These are phyloP conservation scores for Serrognathus titanus DNA, from an alignment of 2,888 invertebrate species.

Conservation along the genomic window DNA sequence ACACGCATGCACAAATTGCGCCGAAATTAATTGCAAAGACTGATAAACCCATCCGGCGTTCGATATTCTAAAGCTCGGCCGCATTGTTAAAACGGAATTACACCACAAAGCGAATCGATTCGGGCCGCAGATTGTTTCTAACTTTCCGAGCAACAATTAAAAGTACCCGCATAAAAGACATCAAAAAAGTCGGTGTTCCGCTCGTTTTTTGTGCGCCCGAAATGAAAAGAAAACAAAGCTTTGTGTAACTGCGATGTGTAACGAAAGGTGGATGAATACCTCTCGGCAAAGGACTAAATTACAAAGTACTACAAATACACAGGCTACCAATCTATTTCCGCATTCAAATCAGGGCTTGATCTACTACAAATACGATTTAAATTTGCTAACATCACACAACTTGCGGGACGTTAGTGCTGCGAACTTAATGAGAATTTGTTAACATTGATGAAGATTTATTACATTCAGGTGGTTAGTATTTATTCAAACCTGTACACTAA, in stretches of 20 bases:
- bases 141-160: neutral
- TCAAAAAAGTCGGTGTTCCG: neutral
- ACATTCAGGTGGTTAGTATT: too few species aligned
- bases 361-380: slow-evolving; percentile 5
- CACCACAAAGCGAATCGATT: too few species aligned
- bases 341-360: slow-evolving; percentile 1
- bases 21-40: too few species aligned
- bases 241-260: neutral
- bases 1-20: too few species aligned
- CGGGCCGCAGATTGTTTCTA: neutral
- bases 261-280: neutral
- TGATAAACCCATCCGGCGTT: too few species aligned
- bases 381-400: slow-evolving; percentile 1
- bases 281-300: slow-evolving; percentile 14
- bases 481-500: too few species aligned
- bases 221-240: neutral
- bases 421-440: neutral
- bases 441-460: too few species aligned
- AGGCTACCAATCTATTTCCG: slow-evolving; percentile 1
- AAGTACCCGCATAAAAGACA: neutral
- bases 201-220: neutral
- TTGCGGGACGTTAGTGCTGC: neutral
- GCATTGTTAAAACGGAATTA: too few species aligned
- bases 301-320: slow-evolving; percentile 18
- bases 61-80: too few species aligned